These are phyloP conservation scores for Plectrocnemia conspersa DNA, from an alignment of 1,140 invertebrate species.

Conservation along the genomic window DNA sequence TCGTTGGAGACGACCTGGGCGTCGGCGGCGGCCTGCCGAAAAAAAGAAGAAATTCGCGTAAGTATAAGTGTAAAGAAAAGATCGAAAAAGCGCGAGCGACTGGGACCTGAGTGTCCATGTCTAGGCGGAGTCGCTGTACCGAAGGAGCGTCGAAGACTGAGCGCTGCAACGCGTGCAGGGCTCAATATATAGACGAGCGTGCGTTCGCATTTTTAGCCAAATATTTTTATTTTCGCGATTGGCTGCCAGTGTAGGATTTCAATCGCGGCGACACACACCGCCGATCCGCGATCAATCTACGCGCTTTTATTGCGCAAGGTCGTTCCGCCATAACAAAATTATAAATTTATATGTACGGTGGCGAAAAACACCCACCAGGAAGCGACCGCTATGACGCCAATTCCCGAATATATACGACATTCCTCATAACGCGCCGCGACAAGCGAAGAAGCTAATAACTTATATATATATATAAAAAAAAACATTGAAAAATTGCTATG, in stretches of 20 bases:
- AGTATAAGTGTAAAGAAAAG: neutral
- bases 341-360: too few relatives aligned
- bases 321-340: too few relatives aligned
- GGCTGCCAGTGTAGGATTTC: slow-evolving; percentile 33
- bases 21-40: slow-evolving; percentile 27
- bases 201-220: slow-evolving; percentile 35
- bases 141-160: slow-evolving; percentile 27
- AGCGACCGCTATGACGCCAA: too few relatives aligned
- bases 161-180: slow-evolving; percentile 29
- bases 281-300: slow-evolving; percentile 1
- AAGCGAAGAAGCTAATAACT: too few relatives aligned
- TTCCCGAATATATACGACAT: too few relatives aligned
- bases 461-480: too few relatives aligned
- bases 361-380: too few relatives aligned
- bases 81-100: neutral
- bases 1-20: slow-evolving; percentile 36
- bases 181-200: slow-evolving; percentile 34
- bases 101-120: slow-evolving; percentile 12
- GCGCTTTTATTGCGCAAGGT: neutral
- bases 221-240: slow-evolving; percentile 33
- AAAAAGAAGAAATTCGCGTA: slow-evolving; percentile 2
- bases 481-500: too few relatives aligned
- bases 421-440: too few relatives aligned
- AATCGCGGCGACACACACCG: slow-evolving; percentile 20
- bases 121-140: neutral